Evolutionary conservation across 1,140 invertebrate species (phyloP), one percentile per base, ranked within the genome.

Genomic region (Marisa cornuarietis): DNA sequence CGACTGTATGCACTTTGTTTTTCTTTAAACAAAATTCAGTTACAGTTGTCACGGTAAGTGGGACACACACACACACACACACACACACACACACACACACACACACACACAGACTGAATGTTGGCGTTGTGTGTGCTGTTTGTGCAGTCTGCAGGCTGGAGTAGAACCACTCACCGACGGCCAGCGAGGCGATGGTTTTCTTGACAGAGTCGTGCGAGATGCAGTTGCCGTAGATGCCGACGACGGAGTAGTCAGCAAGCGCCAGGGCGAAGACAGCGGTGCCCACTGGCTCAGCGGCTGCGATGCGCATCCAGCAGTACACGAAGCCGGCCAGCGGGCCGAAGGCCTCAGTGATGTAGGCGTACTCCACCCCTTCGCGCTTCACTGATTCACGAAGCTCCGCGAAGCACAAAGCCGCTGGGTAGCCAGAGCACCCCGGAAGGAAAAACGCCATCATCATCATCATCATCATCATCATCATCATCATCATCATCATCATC

Each of bases 221-320:
- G 79, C 87, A 88, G 20, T 76, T 81, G 66, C 86, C 85, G 49
- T 71, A 84, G 49, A 86, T 80, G 13, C 79, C 66, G 74, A 83
- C 84, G 26, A 76, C 63, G 20, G 84, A 69, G 77, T 88, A 88
- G 72, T 86, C 81, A 1, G 83, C 73, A 52, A 85, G 84, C 8
- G 82, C 83, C 31, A 86, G 26, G 11, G 82, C 79, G 62, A 88
- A 85, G 4, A 88, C 82, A 20, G 87, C 87, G 0, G 84, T 85
- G 11, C 81, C 81, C 9, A 79, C 76, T 1, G 86, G 86, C 68
- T 87, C 84, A 0, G 84, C 84, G 0, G 83, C 83, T 7, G 81
- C 84, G 26, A 85, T 85, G 14, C 84, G 79, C 82, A 85, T 86
- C 84, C 84, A 87, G 7, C 81, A 86, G 75, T 84, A 87, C 7